Conservation (phyloP, 35 echinoderm and acorn worm species). For the Hemicentrotus pulcherrimus region DNA sequence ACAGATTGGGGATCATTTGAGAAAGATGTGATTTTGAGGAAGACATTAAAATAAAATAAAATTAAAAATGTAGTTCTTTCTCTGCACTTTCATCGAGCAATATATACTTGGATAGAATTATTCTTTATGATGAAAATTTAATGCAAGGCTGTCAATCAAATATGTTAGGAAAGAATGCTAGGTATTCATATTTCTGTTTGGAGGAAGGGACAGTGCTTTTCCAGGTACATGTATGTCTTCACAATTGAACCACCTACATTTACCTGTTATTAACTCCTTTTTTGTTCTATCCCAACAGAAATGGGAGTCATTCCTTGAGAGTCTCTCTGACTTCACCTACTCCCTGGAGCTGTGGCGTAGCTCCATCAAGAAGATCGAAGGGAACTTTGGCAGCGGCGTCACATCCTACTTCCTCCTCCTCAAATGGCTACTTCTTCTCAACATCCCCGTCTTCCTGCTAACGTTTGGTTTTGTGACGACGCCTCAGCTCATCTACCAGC, state of each 20-base stretch:
- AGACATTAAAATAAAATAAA: too few species aligned
- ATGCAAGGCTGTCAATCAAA: too few species aligned
- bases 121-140: too few species aligned
- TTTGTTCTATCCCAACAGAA: slow-evolving; percentile 34
- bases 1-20: too few species aligned
- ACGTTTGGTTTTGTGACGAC: slow-evolving; percentile 84
- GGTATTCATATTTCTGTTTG: too few species aligned
- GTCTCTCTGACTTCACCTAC: slow-evolving; percentile 60
- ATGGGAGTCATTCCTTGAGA: slow-evolving; percentile 74
- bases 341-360: slow-evolving; percentile 75
- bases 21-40: too few species aligned
- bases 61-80: too few species aligned
- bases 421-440: slow-evolving; percentile 81
- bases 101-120: too few species aligned
- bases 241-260: neutral
- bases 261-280: neutral
- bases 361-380: slow-evolving; percentile 95
- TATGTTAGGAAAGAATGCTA: too few species aligned
- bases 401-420: slow-evolving; percentile 92
- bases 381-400: slow-evolving; percentile 96
- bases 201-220: too few species aligned
- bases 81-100: too few species aligned
- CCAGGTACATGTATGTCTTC: neutral
- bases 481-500: slow-evolving; percentile 80
- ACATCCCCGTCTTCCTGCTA: slow-evolving; percentile 89